Evolutionary conservation across 2,888 invertebrate species (phyloP).

Genomic region (Leistus spinibarbis): DNA sequence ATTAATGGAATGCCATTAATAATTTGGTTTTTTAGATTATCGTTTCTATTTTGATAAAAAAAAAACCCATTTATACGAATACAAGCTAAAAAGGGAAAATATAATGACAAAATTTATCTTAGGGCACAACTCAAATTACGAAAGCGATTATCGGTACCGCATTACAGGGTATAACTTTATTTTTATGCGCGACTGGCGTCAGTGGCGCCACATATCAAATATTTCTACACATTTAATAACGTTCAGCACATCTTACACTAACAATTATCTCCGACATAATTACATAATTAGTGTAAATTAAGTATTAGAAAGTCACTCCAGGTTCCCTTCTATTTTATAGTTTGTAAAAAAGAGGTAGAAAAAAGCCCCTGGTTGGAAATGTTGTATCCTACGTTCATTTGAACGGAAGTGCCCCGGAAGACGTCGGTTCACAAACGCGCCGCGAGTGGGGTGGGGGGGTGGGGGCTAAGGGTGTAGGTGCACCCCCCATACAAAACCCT

Average conservation of each 20-base stretch:
- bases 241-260: neutral
- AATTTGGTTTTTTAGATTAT: neutral
- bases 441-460: conserved; percentile 3
- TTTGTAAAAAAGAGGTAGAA: neutral
- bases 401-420: conserved; percentile 47
- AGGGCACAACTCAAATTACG: conserved; percentile 46
- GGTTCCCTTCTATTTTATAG: no score
- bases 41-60: neutral
- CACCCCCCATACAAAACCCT: conserved; percentile 52
- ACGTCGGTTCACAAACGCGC: conserved; percentile 44
- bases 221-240: neutral
- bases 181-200: conserved; percentile 29
- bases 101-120: conserved; percentile 33
- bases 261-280: neutral
- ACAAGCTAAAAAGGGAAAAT: neutral
- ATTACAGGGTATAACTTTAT: conserved; percentile 37
- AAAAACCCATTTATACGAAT: neutral
- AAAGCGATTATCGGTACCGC: conserved; percentile 46
- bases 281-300: neutral
- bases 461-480: conserved; percentile 50
- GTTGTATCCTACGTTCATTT: conserved; percentile 45
- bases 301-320: no score
- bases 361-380: neutral
- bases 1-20: no score
- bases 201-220: conserved; percentile 29